Evolutionary conservation across 2,797 vertebrate genomes (phyloP).

Genomic region (Danio albolineatus): DNA sequence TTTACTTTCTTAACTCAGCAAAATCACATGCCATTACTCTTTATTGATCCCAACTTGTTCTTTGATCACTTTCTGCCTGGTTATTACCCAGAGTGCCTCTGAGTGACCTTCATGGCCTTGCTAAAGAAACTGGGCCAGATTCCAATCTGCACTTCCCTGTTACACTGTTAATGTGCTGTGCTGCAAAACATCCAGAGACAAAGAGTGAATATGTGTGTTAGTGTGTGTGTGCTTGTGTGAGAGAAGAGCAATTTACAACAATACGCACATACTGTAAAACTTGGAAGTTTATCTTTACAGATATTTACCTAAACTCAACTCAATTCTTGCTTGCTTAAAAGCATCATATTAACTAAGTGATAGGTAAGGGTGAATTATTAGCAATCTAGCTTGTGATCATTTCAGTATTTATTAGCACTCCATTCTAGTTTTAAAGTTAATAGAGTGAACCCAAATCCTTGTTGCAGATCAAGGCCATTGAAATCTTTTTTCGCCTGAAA

Average conservation of each 20-base stretch:
- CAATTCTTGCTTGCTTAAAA: too few relatives aligned
- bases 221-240: not conserved
- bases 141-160: slow-evolving; percentile 13
- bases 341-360: too few relatives aligned
- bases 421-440: too few relatives aligned
- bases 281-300: too few relatives aligned
- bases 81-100: slow-evolving; percentile 45
- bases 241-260: not conserved
- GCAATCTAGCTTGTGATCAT: too few relatives aligned
- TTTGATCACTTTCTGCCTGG: slow-evolving; percentile 48
- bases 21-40: slow-evolving; percentile 10
- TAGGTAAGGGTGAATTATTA: too few relatives aligned
- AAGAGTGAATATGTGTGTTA: not conserved
- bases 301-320: too few relatives aligned
- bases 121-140: slow-evolving; percentile 33
- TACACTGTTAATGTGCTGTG: slow-evolving; percentile 8
- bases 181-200: not conserved
- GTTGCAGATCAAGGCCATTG: too few relatives aligned
- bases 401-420: too few relatives aligned
- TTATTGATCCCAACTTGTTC: slow-evolving; percentile 54
- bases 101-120: not conserved
- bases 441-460: too few relatives aligned
- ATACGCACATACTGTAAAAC: not conserved
- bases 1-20: slow-evolving; percentile 38
- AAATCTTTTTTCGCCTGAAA: too few relatives aligned